A percentile compares a stretch with the other conserved stretches of the same genome.
Evolutionary conservation across 2,888 invertebrate genomes (phyloP).

Genomic region (Bimastos eiseni): DNA sequence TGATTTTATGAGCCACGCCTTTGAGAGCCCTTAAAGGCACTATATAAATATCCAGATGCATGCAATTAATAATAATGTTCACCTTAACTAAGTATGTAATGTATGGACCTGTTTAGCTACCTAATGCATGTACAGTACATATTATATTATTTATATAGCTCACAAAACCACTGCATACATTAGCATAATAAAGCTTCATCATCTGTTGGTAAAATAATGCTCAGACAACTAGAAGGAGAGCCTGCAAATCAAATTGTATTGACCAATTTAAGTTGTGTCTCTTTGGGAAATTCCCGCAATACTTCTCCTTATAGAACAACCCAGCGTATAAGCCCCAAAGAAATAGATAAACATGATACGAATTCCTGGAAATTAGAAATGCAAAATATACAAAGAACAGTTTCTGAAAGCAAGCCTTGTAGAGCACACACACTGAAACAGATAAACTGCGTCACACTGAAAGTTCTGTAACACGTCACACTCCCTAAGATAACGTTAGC

Average conservation of each 20-base stretch:
- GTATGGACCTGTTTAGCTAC: background rate
- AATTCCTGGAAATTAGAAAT: no score
- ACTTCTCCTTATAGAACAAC: no score
- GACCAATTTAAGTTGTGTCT: background rate
- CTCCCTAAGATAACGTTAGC: background rate
- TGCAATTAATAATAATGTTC: background rate
- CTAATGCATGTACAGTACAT: background rate
- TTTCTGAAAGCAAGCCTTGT: constrained; percentile 1
- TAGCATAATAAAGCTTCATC: background rate
- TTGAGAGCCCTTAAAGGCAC: background rate
- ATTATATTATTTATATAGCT: background rate
- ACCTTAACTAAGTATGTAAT: background rate
- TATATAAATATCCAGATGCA: background rate
- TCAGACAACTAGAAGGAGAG: background rate
- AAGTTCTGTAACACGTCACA: background rate
- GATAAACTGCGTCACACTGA: background rate
- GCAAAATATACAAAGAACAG: background rate
- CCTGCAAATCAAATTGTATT: background rate
- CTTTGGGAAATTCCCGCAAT: background rate
- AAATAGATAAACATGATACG: no score
- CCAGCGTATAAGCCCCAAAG: no score
- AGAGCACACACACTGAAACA: background rate
- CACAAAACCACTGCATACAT: background rate
- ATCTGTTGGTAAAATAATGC: background rate
- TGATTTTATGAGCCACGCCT: background rate